These are phyloP conservation scores for Mesocricetus auratus DNA, from an alignment of 2,113 vertebrate genomes.

Conservation along the genomic window DNA sequence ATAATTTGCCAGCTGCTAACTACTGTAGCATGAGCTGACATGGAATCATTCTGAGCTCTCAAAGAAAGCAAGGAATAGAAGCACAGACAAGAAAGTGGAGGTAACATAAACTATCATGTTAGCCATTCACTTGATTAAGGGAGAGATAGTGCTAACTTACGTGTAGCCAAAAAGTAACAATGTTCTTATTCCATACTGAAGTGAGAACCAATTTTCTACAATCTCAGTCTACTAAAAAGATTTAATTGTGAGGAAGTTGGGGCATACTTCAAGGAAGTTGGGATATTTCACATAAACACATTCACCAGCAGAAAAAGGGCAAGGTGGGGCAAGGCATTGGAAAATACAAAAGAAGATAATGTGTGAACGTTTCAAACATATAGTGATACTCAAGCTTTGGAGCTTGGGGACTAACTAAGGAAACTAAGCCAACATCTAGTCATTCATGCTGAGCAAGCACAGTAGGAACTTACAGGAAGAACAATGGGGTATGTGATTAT, in stretches of 20 bases:
- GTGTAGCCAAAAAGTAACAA: neutral
- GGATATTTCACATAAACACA: neutral
- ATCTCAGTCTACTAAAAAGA: neutral
- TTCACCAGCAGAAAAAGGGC: neutral
- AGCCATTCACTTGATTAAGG: neutral
- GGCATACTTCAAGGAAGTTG: neutral
- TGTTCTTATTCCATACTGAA: neutral
- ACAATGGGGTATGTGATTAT: neutral
- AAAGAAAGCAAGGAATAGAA: neutral
- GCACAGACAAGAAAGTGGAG: neutral
- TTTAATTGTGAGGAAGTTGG: neutral
- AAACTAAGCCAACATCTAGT: neutral
- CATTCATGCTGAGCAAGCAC: neutral
- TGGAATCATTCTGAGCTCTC: neutral
- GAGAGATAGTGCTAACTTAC: neutral
- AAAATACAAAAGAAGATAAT: neutral
- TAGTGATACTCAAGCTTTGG: neutral
- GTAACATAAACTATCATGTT: neutral
- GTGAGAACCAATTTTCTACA: neutral
- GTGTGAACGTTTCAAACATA: neutral
- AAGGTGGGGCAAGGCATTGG: neutral
- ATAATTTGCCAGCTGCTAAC: conserved; percentile 66
- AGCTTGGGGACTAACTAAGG: neutral
- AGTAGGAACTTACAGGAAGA: neutral
- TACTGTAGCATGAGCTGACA: conserved; percentile 14